Base-by-base conservation (phyloP, 2,888 invertebrate genomes). In the Stenotaenia linearis region DNA sequence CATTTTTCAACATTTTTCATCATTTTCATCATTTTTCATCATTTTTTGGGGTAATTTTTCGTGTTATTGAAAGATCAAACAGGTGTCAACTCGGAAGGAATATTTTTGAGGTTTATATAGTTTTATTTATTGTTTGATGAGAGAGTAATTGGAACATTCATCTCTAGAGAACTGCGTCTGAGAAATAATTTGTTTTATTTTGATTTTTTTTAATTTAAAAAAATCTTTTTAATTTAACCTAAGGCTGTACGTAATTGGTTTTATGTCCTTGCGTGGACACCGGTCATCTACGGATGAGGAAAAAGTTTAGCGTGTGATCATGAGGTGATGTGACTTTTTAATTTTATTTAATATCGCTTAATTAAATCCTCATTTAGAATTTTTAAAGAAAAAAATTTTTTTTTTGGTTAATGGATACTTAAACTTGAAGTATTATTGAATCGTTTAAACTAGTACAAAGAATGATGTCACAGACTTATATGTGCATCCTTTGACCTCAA, bases 401-500 rank as follows among this genome's bases (percentile, higher is more conserved):
- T n/a, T 50, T 50, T 18, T 28, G 25, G 10, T 69, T 69, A 69
- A 69, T 28, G 69, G 12, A 69, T 28, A 28, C 25, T 50, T 50
- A 50, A 50, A 50, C 50, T 50, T 69, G 69, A 69, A 28, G 23
- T 23, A 69, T 28, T 69, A 69, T 69, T 69, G 28, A 28, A 69
- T 69, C 69, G 28, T 45, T 18, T 12, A 45, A 50, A 69, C n/a
- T 25, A 28, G 25, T 28, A 69, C 69, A 69, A 28, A 69, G 28
- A 69, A 69, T 69, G 69, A 69, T 69, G 69, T 69, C 69, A 69
- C 69, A 25, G 25, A 15, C 12, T 1, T 25, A 69, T 10, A 69
- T 69, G 69, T 28, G 28, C 69, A 69, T 69, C 69, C 28, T 69
- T 69, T 69, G 69, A 69, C 69, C 69, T 69, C 69, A 69, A 69